Evolutionary conservation across 2,797 vertebrate genomes (phyloP), one percentile per base, ranked within the genome.

Genomic region (Chromis chromis): DNA sequence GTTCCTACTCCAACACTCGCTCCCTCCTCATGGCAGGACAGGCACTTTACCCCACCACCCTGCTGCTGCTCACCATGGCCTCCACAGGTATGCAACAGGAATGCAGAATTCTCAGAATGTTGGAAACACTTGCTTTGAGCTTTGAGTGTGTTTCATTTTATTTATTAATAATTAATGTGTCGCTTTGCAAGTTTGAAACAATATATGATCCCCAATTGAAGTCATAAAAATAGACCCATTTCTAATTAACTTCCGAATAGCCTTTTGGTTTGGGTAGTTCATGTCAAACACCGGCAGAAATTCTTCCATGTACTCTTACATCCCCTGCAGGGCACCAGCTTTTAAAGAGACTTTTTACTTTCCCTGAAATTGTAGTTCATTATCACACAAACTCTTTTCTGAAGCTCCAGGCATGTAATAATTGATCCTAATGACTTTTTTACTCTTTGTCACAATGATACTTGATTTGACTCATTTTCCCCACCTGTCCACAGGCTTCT

Each of bases 1-100:
- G 58, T 33, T 94, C 95, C 67, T 96, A 95, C 89, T 92, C 94
- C 48, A 95, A 95, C 93, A 94, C 93, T 0, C 91, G 92, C 21
- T 86, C 95, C 1, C 92, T 95, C 44, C 90, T 95, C 63, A 94
- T 94, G 88, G 91, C 86, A 19, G 91, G 92, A 19, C 92, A 94
- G 79, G 89, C 91, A 0, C 92, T 95, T 12, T 93, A 94, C 74
- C 95, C 95, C 36, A 94, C 91, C 84, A 94, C 91, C 0, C 86
- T 96, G 50, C 91, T 96, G 59, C 82, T 96, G 63, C 85, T 94
- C 82, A 92, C 91, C 50, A 93, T 95, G 71, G 55, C 73, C 44
- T 86, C 87, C 4, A 95, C 95, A 92, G 95, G 95, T 96, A 72
- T 12, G 33, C 33, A 10, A 3, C 33, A 36, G 33, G 33, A 36